phyloP scores from a whole-genome alignment of 2,888 invertebrate species.

The Unio delphinus region DNA sequence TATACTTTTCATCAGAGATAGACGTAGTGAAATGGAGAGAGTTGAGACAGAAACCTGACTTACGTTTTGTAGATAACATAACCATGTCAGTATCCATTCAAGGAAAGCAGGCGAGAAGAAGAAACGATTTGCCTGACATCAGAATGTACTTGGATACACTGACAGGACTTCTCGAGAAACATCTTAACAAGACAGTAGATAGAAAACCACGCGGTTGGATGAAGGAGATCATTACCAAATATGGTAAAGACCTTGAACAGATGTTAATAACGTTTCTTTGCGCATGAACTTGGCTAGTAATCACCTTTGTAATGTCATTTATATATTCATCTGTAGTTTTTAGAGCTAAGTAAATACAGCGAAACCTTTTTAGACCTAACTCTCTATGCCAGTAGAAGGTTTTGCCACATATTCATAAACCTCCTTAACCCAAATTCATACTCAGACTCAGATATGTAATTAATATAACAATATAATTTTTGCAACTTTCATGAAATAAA shows the following conservation, averaged over 20 bases:
- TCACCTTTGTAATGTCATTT: too few relatives aligned
- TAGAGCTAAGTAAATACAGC: too few relatives aligned
- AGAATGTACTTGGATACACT: constrained; percentile 21
- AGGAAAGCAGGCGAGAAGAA: constrained; percentile 22
- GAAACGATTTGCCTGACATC: constrained; percentile 20
- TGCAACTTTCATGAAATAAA: too few relatives aligned
- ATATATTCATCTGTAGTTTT: too few relatives aligned
- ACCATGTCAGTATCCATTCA: constrained; percentile 32
- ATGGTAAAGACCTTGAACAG: constrained; percentile 35
- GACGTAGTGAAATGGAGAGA: constrained; percentile 18
- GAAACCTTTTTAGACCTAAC: too few relatives aligned
- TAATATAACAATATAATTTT: too few relatives aligned
- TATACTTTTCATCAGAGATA: constrained; percentile 32
- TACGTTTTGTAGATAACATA: constrained; percentile 34
- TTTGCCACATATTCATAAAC: too few relatives aligned
- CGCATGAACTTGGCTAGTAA: too few relatives aligned
- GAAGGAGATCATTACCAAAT: constrained; percentile 45
- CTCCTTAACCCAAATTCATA: too few relatives aligned
- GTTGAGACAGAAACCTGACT: constrained; percentile 28
- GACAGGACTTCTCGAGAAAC: constrained; percentile 10
- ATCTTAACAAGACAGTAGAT: constrained; percentile 32
- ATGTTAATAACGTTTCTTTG: neutral
- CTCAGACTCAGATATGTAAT: too few relatives aligned
- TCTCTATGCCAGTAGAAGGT: too few relatives aligned
- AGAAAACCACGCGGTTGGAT: constrained; percentile 48